Evolutionary conservation across 37 sponge, comb jelly and placozoan genomes (phyloP).

Genomic region (Eunapius fragilis): DNA sequence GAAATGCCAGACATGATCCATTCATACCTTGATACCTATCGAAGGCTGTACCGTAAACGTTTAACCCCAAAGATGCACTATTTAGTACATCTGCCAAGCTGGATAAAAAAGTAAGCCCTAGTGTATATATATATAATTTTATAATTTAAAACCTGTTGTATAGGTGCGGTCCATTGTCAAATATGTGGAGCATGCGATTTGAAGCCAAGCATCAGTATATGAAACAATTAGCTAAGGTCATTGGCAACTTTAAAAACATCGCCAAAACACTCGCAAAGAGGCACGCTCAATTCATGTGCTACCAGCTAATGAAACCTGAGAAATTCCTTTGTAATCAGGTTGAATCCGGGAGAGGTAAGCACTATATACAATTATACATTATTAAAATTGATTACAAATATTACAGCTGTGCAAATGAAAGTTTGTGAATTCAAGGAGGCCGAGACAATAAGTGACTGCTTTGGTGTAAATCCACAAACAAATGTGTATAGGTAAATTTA

Average conservation of each 20-base stretch:
- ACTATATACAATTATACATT: no score
- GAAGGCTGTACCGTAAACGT: not conserved
- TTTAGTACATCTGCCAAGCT: not conserved
- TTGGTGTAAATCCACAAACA: no score
- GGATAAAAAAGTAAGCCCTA: slow-evolving; percentile 3
- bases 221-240: slow-evolving; percentile 9
- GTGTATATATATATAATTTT: not conserved
- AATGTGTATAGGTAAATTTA: no score
- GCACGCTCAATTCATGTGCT: no score
- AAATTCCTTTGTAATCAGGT: no score
- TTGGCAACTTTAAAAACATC: slow-evolving; percentile 11
- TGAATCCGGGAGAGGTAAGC: no score
- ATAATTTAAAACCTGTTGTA: not conserved
- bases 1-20: not conserved
- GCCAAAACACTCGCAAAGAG: slow-evolving; percentile 4
- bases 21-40: not conserved
- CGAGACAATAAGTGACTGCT: no score
- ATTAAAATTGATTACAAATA: no score
- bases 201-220: slow-evolving; percentile 8
- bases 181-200: slow-evolving; percentile 9
- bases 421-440: no score
- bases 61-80: slow-evolving; percentile 20
- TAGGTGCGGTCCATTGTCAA: slow-evolving; percentile 4
- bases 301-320: no score
- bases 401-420: no score